Evolutionary conservation across 2,888 invertebrate species (phyloP), one percentile per base, ranked within the genome.

Genomic region (Neoitamus cyanurus): DNA sequence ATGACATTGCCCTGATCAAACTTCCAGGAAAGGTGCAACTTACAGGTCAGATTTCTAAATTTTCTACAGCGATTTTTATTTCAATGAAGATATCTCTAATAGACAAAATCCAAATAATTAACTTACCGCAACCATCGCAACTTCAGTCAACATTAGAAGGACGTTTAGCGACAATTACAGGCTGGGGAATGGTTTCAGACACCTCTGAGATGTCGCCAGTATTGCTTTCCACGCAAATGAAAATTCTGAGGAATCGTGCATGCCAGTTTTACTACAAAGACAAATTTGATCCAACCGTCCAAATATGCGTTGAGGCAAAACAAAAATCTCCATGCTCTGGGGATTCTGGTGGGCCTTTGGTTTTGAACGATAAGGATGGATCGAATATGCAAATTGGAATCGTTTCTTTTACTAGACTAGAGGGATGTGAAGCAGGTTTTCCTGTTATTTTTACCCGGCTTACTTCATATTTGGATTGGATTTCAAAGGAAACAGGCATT

Each of bases 1-100:
- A 90, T 85, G 90, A 90, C 69, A 90, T 90, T 84, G 88, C 89
- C 0, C 85, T 90, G 42, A 89, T 90, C 86, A 87, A 87, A 48
- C 87, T 88, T 3, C 87, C 80, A 25, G n/a, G 31, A 13, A 68
- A 80, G 30, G 13, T 80, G 11, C 15, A 28, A 20, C 15, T 80
- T 30, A 58, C 11, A 20, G 58, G 80, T 80, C 6, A 80, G 31
- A 15, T 68, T 31, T 20, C 0, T 6, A 2, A 15, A 11, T 31
- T 31, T n/a, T 72, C 31, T 31, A 58, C 15, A 58, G n/a, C 2
- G 58, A 25, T 37, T 7, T 6, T 37, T 6, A 11, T 20, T 20
- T 58, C 3, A 58, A 58, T 7, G 9, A 25, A 42, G 30, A 20
- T 9, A 28, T 15, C 0, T 48, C 70, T 25, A 1, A 42, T 31